Percentiles rank a stretch among this genome's conserved stretches.
Conservation (phyloP, 2,888 invertebrate species). For the Heteromurus nitidus region DNA sequence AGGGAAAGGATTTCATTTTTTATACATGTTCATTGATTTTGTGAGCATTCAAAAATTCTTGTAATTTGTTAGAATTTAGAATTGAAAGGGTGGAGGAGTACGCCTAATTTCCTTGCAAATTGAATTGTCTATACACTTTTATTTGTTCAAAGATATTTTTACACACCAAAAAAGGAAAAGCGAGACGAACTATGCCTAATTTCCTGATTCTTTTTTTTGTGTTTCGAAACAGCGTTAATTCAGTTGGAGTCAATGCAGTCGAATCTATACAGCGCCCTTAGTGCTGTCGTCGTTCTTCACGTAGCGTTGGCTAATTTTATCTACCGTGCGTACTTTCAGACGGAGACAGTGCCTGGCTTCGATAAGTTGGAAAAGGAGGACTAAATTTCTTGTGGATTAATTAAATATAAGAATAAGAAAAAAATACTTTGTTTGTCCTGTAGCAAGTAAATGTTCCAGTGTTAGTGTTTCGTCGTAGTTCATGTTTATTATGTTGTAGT, state of each 20-base stretch:
- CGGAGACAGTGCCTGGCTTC: conserved; percentile 72
- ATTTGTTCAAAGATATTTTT: conserved; percentile 7
- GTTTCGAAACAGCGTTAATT: conserved; percentile 76
- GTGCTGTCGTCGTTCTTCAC: conserved; percentile 85
- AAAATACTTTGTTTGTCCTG: no score
- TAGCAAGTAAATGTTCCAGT: no score
- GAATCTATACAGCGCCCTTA: conserved; percentile 87
- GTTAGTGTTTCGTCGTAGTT: no score
- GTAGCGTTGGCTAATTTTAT: conserved; percentile 86
- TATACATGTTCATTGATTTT: conserved; percentile 31
- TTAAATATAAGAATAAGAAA: no score
- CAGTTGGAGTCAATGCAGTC: conserved; percentile 79
- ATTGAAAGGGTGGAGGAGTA: conserved; percentile 13
- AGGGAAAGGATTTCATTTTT: conserved; percentile 43
- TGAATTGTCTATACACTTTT: conserved; percentile 1
- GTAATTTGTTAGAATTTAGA: background rate
- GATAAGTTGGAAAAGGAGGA: conserved; percentile 74
- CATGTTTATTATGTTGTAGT: no score
- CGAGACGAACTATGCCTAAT: conserved; percentile 47
- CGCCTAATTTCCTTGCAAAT: conserved; percentile 21
- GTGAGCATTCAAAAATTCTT: conserved; percentile 4
- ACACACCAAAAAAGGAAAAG: conserved; percentile 41
- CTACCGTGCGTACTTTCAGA: conserved; percentile 83
- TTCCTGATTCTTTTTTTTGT: conserved; percentile 40
- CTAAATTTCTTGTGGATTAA: conserved; percentile 65